Evolutionary conservation across 2,113 vertebrate species (phyloP), one percentile per base, ranked within the genome.

Genomic region (Thalassoma bifasciatum): DNA sequence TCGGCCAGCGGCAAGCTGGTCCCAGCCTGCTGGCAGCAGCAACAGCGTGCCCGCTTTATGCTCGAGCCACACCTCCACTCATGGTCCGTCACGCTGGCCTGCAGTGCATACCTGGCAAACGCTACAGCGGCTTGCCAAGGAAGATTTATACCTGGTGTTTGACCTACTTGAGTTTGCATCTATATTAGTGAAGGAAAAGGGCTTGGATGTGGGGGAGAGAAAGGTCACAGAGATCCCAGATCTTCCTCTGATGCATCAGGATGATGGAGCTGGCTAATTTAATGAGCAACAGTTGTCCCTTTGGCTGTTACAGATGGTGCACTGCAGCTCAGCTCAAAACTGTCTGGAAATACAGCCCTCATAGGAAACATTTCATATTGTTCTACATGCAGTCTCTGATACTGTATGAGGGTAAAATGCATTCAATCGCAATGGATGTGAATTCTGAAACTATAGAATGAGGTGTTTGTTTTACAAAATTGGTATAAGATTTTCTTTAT

Each of bases 241-340:
- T 96, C 91, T 92, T 94, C 93, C 87, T 82, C 95, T 95, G 95
- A 96, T 95, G 96, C 91, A 92, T 96, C 95, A 96, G 94, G 95
- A 97, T 96, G 96, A 98, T 97, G 93, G 96, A 98, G 95, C 94
- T 95, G 94, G 94, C 96, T 96, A 96, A 97, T 97, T 98, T 98
- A 96, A 95, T 94, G 93, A 96, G 95, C 96, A 98, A 97, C 96
- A 97, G 96, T 98, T 97, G 96, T 96, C 95, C 95, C 94, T 94
- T 95, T 91, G 94, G 92, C 94, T 92, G 92, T 95, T 95, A 95
- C 96, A 97, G 96, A 97, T 96, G 96, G 95, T 93, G 94, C 93
- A 82, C 91, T 92, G 93, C 95, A 93, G 95, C 95, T 95, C 88
- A 93, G 94, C 79, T 83, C 82, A 63, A 61, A 81, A 47, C 85